Conservation (phyloP, 2,797 vertebrate species). For the Lacerta agilis region DNA sequence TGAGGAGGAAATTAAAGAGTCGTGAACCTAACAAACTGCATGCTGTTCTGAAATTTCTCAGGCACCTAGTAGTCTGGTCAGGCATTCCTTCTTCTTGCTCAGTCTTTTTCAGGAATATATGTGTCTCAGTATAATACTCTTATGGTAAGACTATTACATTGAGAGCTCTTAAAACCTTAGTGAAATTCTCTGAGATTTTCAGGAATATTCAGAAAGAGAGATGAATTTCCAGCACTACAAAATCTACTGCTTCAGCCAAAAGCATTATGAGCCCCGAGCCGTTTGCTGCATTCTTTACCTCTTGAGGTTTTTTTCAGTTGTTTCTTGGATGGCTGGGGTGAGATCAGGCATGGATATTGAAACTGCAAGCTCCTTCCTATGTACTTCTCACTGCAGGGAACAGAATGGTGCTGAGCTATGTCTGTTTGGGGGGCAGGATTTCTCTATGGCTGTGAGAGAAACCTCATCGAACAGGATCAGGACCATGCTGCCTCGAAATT, state of each 20-base stretch:
- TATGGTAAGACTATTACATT: not conserved
- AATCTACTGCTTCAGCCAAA: not conserved
- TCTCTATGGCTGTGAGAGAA: not conserved
- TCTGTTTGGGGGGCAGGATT: not conserved
- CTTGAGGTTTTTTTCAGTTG: not conserved
- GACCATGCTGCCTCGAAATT: not conserved
- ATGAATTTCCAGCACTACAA: not conserved
- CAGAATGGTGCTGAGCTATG: not conserved
- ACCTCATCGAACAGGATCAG: not conserved
- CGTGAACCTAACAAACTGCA: not conserved
- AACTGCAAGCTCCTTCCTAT: not conserved
- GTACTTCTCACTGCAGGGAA: not conserved
- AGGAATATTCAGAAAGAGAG: not conserved
- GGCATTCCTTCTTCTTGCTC: not conserved
- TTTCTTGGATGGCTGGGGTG: not conserved
- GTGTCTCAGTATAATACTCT: not conserved
- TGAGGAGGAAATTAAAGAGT: conserved; percentile 25
- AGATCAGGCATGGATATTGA: not conserved
- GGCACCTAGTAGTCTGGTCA: conserved; percentile 3
- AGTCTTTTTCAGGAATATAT: not conserved
- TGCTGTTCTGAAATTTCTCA: not conserved
- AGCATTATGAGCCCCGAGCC: not conserved
- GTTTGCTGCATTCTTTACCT: not conserved
- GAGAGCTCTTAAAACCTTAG: not conserved
- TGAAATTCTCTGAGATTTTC: not conserved